Evolutionary conservation across 2,888 invertebrate genomes (phyloP), one percentile per base, ranked within the genome.

Genomic region (Apomyelois bistriatella): DNA sequence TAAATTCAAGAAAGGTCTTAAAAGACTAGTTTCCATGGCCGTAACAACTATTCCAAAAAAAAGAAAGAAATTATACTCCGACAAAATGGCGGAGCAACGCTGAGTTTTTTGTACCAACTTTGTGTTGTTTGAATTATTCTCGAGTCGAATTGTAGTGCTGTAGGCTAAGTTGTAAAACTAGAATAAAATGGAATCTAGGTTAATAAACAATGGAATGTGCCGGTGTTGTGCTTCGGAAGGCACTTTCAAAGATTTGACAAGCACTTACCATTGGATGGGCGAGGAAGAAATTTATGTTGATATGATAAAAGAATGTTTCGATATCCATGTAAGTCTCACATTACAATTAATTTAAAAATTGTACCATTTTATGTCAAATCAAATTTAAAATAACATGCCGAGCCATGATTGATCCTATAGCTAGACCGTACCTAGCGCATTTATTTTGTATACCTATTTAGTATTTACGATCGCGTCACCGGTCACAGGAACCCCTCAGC

Each of bases 191-290:
- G 87, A 84, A 61, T 61, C 70, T 37, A 38, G 72, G 22, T 22
- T 22, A 49, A 66, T 77, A 40, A 72, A 66, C 56, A 75, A 73
- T 58, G 76, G 79, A 56, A 81, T 88, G 75, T 90, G 89, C 66
- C 82, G 89, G 60, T 90, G 89, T 72, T 90, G 89, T 76, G 82
- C 86, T 1, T 78, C 86, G 1, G 85, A 85, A 60, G 89, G 89
- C 52, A 75, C 78, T 22, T 89, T 77, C 57, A 89, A 89, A 74
- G 84, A 87, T 66, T 68, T 89, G 53, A 77, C 77, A 60, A 70
- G 71, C 16, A 66, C 77, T 0, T 88, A 88, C 58, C 74, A 74
- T 53, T 90, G 89, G 89, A 86, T 89, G 85, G 89, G 87, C 52
- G 82, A 81, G 17, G 81, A 84, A 59, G 89, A 90, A 59, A 66